Evolutionary conservation across 2,113 vertebrate genomes (phyloP), one percentile per base, ranked within the genome.

Genomic region (Arizona elegans): DNA sequence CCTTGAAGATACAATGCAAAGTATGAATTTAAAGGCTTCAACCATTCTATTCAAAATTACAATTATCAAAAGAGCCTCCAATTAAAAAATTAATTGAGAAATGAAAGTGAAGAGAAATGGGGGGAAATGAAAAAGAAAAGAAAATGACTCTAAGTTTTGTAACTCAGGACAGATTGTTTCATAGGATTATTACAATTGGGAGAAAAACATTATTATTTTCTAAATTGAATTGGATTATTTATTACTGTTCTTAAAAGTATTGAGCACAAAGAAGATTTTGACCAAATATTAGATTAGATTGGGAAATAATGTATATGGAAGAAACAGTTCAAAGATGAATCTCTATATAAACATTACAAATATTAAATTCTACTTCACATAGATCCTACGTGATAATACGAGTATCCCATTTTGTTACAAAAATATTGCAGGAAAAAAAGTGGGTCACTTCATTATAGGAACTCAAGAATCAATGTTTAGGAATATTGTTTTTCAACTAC

Each of bases 141-240:
- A 94, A 97, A 97, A 98, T 97, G 96, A 97, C 94, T 97, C 58
- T 94, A 95, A 97, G 94, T 96, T 96, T 95, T 96, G 92, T 96
- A 97, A 97, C 95, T 96, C 86, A 94, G 93, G 95, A 97, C 94
- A 97, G 96, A 97, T 97, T 96, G 92, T 96, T 97, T 97, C 96
- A 95, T 43, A 96, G 81, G 87, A 96, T 97, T 98, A 98, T 98
- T 98, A 97, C 97, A 97, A 97, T 97, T 97, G 97, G 94, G 88
- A 97, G 95, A 96, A 97, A 97, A 97, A 97, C 95, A 97, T 97
- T 97, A 97, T 97, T 97, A 97, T 97, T 98, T 97, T 97, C 95
- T 95, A 97, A 97, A 97, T 97, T 97, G 97, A 97, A 97, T 97
- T 97, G 96, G 97, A 97, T 98, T 98, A 97, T 98, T 97, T 98